Conservation (phyloP, 1,140 invertebrate species). For the Hypothenemus hampei region DNA sequence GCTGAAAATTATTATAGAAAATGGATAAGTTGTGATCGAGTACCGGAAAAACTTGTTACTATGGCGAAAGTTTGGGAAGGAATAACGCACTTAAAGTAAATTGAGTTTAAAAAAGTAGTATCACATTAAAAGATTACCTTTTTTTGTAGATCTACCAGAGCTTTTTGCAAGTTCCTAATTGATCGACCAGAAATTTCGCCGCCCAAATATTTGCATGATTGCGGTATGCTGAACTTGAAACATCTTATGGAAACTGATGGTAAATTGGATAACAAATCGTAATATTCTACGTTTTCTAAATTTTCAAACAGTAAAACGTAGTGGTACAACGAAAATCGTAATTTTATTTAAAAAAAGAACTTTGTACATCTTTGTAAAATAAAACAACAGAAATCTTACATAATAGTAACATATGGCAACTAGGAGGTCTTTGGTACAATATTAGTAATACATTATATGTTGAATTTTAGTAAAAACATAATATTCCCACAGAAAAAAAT, state of each 20-base stretch:
- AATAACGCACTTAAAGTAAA: slow-evolving; percentile 51
- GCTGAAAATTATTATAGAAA: slow-evolving; percentile 46
- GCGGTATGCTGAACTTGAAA: slow-evolving; percentile 24
- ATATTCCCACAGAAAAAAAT: no score
- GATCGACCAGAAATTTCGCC: slow-evolving; percentile 30
- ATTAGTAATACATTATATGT: no score
- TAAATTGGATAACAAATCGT: no score
- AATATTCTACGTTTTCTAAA: no score
- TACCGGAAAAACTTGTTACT: slow-evolving; percentile 51
- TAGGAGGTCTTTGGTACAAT: no score
- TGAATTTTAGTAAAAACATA: no score
- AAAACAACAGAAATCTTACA: no score
- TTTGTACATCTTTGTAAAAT: no score
- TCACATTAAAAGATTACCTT: not conserved
- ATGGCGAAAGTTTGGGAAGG: slow-evolving; percentile 56
- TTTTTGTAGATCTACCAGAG: slow-evolving; percentile 26
- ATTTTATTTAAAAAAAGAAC: no score
- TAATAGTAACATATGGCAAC: no score
- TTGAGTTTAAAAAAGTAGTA: not conserved
- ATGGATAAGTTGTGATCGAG: slow-evolving; percentile 49
- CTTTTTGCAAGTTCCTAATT: slow-evolving; percentile 30
- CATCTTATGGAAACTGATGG: slow-evolving; percentile 1
- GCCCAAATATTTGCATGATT: slow-evolving; percentile 30
- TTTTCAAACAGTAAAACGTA: no score
- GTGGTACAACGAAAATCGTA: no score